phyloP scores from a whole-genome alignment of 2,888 invertebrate species.

The Tineola bisselliella region DNA sequence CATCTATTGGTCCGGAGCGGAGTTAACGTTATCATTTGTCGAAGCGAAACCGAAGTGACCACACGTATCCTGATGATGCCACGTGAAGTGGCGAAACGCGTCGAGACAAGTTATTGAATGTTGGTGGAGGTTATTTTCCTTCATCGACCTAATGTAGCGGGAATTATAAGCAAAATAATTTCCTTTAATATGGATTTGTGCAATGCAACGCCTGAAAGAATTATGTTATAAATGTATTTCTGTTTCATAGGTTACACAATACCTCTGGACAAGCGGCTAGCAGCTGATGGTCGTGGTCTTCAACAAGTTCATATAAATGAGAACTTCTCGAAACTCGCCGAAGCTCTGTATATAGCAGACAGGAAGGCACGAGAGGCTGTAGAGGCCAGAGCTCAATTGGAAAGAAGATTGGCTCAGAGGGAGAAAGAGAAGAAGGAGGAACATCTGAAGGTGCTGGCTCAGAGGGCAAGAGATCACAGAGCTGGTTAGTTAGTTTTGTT shows the following conservation, averaged over 20 bases:
- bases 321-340: conserved; percentile 98
- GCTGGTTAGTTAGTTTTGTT: conserved; percentile 73
- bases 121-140: too few relatives aligned
- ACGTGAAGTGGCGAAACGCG: too few relatives aligned
- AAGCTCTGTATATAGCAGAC: conserved; percentile 97
- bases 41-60: too few relatives aligned
- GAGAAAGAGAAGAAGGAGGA: conserved; percentile 99
- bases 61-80: too few relatives aligned
- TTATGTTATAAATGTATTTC: too few relatives aligned
- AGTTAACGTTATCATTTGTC: too few relatives aligned
- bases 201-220: too few relatives aligned
- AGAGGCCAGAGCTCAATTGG: conserved; percentile 94
- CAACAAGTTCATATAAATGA: conserved; percentile 99
- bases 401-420: conserved; percentile 95
- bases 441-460: conserved; percentile 90
- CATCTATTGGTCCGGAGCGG: too few relatives aligned
- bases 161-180: too few relatives aligned
- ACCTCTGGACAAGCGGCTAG: conserved; percentile 95
- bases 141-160: too few relatives aligned
- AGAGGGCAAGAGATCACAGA: conserved; percentile 94
- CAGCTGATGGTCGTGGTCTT: conserved; percentile 96
- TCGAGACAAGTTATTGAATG: too few relatives aligned
- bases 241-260: conserved; percentile 96
- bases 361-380: conserved; percentile 96
- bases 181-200: too few relatives aligned